phyloP scores from a whole-genome alignment of 2,888 invertebrate genomes.

The Branchellion lobata region DNA sequence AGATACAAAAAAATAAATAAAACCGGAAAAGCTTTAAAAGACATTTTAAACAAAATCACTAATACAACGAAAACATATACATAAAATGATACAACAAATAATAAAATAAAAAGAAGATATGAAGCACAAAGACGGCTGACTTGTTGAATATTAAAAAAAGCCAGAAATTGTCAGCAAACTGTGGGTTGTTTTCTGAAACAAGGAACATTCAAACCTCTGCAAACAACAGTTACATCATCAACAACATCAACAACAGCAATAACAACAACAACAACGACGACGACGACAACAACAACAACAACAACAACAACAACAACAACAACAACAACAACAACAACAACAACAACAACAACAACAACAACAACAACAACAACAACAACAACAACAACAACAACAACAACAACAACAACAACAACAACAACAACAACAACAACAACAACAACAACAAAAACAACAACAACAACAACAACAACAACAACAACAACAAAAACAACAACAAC shows the following conservation, averaged over 20 bases:
- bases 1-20: too few species aligned
- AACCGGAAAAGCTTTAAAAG: too few species aligned
- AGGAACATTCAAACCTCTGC: background rate
- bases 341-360: background rate
- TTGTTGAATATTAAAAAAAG: too few species aligned
- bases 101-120: too few species aligned
- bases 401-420: background rate
- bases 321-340: background rate
- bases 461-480: too few species aligned
- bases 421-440: background rate
- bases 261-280: background rate
- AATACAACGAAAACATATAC: too few species aligned
- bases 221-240: background rate
- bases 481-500: too few species aligned
- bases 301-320: background rate
- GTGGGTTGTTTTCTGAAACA: background rate
- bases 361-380: background rate
- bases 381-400: background rate
- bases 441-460: too few species aligned
- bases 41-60: too few species aligned
- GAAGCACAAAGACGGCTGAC: too few species aligned
- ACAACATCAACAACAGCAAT: background rate
- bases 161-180: background rate
- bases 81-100: too few species aligned
- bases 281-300: background rate